Conservation (phyloP, 2,888 invertebrate species). For the Panopea generosa region DNA sequence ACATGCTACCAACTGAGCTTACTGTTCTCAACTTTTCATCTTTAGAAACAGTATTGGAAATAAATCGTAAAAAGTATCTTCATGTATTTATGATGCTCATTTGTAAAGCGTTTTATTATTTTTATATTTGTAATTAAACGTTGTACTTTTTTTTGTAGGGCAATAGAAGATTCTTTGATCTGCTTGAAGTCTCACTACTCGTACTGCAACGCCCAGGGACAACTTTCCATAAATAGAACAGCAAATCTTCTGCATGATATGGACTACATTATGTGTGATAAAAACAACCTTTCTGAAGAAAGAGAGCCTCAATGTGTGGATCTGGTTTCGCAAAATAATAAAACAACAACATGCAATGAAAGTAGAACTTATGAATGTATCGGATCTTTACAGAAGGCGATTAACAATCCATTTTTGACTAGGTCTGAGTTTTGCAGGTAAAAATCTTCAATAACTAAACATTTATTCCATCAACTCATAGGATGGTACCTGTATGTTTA, state of each 20-base stretch:
- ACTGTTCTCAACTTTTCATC: too few relatives aligned
- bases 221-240: slow-evolving; percentile 39
- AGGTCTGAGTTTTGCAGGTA: slow-evolving; percentile 42
- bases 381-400: slow-evolving; percentile 26
- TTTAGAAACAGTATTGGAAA: too few relatives aligned
- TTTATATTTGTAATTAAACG: too few relatives aligned
- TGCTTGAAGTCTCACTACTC: slow-evolving; percentile 4
- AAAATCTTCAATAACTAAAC: slow-evolving; percentile 12
- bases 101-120: too few relatives aligned
- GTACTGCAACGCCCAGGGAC: slow-evolving; percentile 1
- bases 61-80: too few relatives aligned
- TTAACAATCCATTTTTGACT: slow-evolving; percentile 36
- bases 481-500: too few relatives aligned
- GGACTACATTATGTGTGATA: slow-evolving; percentile 46
- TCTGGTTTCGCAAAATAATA: slow-evolving; percentile 20
- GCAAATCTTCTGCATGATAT: slow-evolving; percentile 35
- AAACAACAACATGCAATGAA: slow-evolving; percentile 17
- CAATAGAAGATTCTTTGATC: neutral
- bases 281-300: slow-evolving; percentile 26
- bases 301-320: slow-evolving; percentile 38
- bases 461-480: too few relatives aligned
- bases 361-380: slow-evolving; percentile 30
- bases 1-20: too few relatives aligned
- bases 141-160: slow-evolving; percentile 18
- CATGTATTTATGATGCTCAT: too few relatives aligned